phyloP scores from a whole-genome alignment of 2,888 invertebrate genomes.

The Cremastobaeus sp. region DNA sequence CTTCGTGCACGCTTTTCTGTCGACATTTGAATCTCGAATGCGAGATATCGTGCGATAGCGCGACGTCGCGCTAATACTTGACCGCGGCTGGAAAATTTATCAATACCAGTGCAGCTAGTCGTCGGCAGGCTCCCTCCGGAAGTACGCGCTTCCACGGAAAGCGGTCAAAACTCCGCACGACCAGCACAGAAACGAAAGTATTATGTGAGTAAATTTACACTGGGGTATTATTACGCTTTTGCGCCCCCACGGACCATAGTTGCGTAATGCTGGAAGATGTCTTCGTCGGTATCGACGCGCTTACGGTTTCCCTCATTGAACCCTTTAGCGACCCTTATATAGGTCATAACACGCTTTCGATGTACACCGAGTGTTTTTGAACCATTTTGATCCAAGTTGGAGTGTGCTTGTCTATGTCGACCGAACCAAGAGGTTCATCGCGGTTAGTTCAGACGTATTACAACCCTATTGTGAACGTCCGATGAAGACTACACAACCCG shows the following conservation, averaged over 20 bases:
- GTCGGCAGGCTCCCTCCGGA: constrained; percentile 70
- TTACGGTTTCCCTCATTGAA: constrained; percentile 5
- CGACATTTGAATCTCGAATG: constrained; percentile 54
- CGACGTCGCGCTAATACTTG: constrained; percentile 65
- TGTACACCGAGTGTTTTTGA: neutral
- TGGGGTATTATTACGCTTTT: neutral
- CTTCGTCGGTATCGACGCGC: constrained; percentile 38
- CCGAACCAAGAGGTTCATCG: neutral
- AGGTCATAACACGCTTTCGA: constrained; percentile 11
- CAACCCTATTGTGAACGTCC: neutral
- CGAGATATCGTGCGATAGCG: constrained; percentile 65
- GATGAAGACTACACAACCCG: neutral
- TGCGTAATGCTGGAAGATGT: constrained; percentile 22
- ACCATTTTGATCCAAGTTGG: neutral
- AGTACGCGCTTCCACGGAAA: constrained; percentile 64
- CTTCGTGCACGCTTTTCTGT: constrained; percentile 48
- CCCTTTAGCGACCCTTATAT: constrained; percentile 19
- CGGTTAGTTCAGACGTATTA: neutral
- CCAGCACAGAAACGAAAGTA: constrained; percentile 38
- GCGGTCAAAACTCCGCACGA: constrained; percentile 42
- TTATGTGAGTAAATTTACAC: constrained; percentile 53
- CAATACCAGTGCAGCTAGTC: constrained; percentile 73
- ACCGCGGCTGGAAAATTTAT: constrained; percentile 72
- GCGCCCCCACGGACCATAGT: neutral
- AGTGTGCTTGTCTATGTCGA: neutral